phyloP scores from a whole-genome alignment of 2,113 vertebrate species.

The Bolborhynchus lineola region DNA sequence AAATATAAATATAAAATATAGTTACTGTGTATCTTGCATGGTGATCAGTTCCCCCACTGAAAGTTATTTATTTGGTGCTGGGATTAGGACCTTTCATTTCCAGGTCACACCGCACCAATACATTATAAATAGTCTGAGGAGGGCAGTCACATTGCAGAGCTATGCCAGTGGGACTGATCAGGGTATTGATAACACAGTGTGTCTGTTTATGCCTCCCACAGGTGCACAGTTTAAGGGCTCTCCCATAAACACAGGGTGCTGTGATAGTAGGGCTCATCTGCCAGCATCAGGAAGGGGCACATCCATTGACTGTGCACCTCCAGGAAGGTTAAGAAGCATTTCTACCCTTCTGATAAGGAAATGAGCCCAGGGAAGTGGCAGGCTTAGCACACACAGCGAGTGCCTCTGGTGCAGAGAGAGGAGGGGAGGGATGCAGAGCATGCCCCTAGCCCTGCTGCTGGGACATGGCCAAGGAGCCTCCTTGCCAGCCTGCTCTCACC shows the following conservation, averaged over 20 bases:
- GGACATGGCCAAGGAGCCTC: accelerated
- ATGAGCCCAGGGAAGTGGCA: not conserved
- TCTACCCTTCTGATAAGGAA: not conserved
- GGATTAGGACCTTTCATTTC: not conserved
- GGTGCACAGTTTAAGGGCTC: not conserved
- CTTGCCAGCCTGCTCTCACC: not conserved
- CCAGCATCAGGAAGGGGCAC: not conserved
- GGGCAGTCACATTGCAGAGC: not conserved
- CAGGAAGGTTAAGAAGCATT: not conserved
- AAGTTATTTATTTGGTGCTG: not conserved
- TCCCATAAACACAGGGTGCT: not conserved
- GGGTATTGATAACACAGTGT: not conserved
- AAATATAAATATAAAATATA: not conserved
- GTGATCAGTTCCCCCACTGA: not conserved
- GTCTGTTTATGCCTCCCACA: not conserved
- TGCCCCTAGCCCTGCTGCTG: accelerated
- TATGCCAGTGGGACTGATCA: not conserved
- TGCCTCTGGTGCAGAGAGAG: accelerated
- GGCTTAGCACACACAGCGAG: not conserved
- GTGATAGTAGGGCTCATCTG: not conserved
- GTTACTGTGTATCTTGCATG: not conserved
- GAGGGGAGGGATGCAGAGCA: not conserved
- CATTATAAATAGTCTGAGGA: not conserved
- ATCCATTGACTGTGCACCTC: accelerated
- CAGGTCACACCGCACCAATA: accelerated